phyloP scores from a whole-genome alignment of 2,797 vertebrate species.

The Menidia menidia region DNA sequence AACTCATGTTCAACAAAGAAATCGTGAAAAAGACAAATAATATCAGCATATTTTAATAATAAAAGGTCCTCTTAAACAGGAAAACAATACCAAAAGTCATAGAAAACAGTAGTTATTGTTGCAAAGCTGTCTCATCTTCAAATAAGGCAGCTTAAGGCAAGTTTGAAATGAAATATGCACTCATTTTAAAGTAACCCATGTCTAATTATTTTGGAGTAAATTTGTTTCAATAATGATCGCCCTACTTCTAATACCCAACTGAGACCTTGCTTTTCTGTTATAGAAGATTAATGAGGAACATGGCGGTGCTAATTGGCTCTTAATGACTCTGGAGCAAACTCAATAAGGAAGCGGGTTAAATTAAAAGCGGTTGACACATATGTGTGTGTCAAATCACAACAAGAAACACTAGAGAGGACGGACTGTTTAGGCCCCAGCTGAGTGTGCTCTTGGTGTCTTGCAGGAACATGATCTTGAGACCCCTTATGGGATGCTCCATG shows the following conservation, averaged over 20 bases:
- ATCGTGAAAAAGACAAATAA: no score
- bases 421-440: conserved; percentile 19
- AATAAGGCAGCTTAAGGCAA: no score
- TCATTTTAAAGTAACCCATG: neutral
- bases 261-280: neutral
- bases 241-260: neutral
- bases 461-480: conserved; percentile 98
- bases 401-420: neutral
- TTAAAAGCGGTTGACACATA: neutral
- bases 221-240: neutral
- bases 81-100: neutral
- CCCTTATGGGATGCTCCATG: conserved; percentile 93
- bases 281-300: neutral
- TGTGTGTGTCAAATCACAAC: neutral
- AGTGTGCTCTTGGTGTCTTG: conserved; percentile 56
- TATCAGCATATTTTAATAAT: no score
- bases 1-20: no score
- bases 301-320: neutral
- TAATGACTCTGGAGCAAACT: neutral
- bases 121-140: neutral
- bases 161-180: no score
- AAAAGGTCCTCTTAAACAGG: no score
- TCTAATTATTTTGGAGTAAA: neutral
- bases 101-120: neutral
- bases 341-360: neutral